Percentiles rank a stretch among this genome's conserved stretches.
These are phyloP conservation scores for Urosaurus nigricauda DNA, from an alignment of 2,797 vertebrate species.

Conservation along the genomic window DNA sequence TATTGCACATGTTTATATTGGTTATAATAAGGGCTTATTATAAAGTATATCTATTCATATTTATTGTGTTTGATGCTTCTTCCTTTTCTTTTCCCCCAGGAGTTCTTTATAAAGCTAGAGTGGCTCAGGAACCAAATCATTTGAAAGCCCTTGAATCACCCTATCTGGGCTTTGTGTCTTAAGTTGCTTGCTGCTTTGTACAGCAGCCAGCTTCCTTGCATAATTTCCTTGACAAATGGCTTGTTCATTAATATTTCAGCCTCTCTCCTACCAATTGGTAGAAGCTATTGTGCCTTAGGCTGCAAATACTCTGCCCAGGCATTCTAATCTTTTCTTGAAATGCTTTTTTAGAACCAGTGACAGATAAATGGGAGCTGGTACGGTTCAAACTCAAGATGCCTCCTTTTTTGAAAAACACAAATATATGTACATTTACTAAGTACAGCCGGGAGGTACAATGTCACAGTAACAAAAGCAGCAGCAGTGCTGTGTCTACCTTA, in stretches of 20 bases:
- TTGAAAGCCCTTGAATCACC: conserved; percentile 24
- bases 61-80: conserved; percentile 28
- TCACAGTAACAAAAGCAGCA: not conserved
- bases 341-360: conserved; percentile 60
- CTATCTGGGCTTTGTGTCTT: conserved; percentile 45
- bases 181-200: conserved; percentile 53
- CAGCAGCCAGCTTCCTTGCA: conserved; percentile 67
- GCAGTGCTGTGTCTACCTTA: not conserved
- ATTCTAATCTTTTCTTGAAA: conserved; percentile 72
- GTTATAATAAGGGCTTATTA: conserved; percentile 27
- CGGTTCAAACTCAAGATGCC: conserved; percentile 37
- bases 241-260: conserved; percentile 75
- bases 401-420: not conserved
- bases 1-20: conserved; percentile 39
- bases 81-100: not conserved
- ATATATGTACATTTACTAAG: conserved; percentile 22
- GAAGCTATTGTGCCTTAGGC: conserved; percentile 70
- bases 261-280: conserved; percentile 60
- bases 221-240: conserved; percentile 77
- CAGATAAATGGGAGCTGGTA: conserved; percentile 56
- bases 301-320: conserved; percentile 66
- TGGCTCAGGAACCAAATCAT: conserved; percentile 36
- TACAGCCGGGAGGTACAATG: not conserved
- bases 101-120: conserved; percentile 31
- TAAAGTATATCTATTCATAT: conserved; percentile 18